A percentile compares a stretch with the other conserved stretches of the same genome.
These are phyloP conservation scores for Grus americana DNA, from an alignment of 2,113 vertebrate genomes.

Conservation along the genomic window DNA sequence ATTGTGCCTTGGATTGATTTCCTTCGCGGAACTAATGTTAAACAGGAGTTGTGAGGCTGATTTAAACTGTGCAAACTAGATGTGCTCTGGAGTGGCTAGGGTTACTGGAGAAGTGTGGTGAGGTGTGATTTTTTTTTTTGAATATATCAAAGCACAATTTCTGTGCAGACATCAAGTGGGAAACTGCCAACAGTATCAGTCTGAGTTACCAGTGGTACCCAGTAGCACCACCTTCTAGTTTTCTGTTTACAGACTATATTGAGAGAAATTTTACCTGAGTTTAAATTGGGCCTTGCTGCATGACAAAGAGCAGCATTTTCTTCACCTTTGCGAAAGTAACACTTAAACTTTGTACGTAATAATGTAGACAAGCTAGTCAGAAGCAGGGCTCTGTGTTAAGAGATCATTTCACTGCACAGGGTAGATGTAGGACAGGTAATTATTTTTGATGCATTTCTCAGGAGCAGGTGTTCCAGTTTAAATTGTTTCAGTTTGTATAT, in stretches of 20 bases:
- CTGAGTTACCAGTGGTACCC: not conserved
- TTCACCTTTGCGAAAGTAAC: conserved; percentile 7
- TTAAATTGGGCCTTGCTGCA: not conserved
- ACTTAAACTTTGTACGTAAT: not conserved
- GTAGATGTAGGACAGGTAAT: conserved; percentile 41
- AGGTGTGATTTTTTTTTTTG: not conserved
- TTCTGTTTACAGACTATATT: not conserved
- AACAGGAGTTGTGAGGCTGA: not conserved
- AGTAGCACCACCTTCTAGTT: not conserved
- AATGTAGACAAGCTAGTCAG: not conserved
- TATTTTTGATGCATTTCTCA: conserved; percentile 74
- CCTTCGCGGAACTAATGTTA: not conserved
- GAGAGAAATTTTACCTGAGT: not conserved
- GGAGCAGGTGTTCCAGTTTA: conserved; percentile 63
- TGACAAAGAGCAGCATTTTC: not conserved
- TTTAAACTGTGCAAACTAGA: not conserved
- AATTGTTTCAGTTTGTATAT: conserved; percentile 54
- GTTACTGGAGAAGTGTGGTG: not conserved
- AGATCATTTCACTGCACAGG: conserved; percentile 15
- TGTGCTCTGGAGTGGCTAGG: not conserved
- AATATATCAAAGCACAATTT: not conserved
- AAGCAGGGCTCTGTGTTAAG: not conserved
- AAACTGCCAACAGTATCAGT: not conserved
- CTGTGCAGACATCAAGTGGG: not conserved
- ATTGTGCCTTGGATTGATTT: not conserved